Evolutionary conservation across 2,888 invertebrate genomes (phyloP), one percentile per base, ranked within the genome.

Genomic region (Ashinkailepas kermadecensis): DNA sequence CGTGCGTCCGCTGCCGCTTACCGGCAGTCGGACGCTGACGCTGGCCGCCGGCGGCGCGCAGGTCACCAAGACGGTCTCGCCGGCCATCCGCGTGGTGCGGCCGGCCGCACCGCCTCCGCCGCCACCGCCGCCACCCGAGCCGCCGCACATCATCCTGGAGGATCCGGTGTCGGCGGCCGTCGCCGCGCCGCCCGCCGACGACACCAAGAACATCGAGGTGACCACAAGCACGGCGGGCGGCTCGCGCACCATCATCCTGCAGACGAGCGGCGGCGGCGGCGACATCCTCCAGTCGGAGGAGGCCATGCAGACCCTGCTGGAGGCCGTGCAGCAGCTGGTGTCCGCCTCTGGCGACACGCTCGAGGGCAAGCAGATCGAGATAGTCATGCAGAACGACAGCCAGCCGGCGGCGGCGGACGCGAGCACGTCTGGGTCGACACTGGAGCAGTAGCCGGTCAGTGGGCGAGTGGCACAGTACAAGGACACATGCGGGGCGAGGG

Each of bases 331-430:
- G 79, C 58, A 79, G 59, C 79, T 79, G 23, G 79, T 79, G 56
- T 23, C 79, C 9, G 79, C 79, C 58, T 79, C 79, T 6, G 79
- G 79, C 13, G 79, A 79, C 58, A 79, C 79, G 23, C 79, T 79
- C 79, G 79, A 79, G 79, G 79, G 79, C 58, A 79, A 79, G n/a
- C 79, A 79, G 79, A 79, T 79, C 23, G 79, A 79, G 58, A 79
- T 79, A 54, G 79, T 79, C n/a, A 79, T 79, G 79, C 79, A 79
- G 79, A 79, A 79, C 25, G 79, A 79, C 58, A 21, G 74, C 74
- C 74, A 56, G 74, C 74, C 23, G 74, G 56, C 39, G 7, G 39
- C 25, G 25, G 70, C 70, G 70, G 39, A 25, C 39, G 12, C 70
- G 70, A 39, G 39, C 8, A 39, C 13, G 67, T 11, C 67, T 23